Evolutionary conservation across 2,797 vertebrate genomes (phyloP).

Genomic region (Ataeniobius toweri): DNA sequence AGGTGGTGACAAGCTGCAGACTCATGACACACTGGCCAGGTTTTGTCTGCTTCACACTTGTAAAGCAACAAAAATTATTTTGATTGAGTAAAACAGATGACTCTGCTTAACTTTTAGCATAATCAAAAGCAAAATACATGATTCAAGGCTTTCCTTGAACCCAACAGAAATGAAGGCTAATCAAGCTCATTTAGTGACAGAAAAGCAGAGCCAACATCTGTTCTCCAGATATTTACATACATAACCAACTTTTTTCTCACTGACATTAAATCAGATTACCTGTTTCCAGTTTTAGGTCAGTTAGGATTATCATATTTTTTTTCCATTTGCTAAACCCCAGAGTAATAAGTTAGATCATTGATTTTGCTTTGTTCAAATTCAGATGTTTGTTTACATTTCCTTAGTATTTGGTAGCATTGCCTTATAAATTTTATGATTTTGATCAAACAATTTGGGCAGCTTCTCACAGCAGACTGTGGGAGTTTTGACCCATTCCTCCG

Average conservation of each 20-base stretch:
- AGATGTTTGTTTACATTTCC: no score
- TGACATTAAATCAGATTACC: not conserved
- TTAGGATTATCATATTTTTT: no score
- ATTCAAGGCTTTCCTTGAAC: no score
- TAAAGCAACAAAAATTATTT: not conserved
- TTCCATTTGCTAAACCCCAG: no score
- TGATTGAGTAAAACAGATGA: not conserved
- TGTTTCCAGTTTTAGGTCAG: no score
- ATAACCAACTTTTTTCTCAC: not conserved
- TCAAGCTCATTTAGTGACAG: not conserved
- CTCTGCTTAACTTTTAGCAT: not conserved
- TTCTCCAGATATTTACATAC: not conserved
- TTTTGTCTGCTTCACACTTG: not conserved
- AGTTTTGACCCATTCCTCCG: not conserved
- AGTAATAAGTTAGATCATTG: no score
- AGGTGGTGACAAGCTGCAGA: not conserved
- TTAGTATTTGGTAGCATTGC: no score
- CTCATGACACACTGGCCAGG: not conserved
- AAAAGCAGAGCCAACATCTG: not conserved
- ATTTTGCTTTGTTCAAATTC: no score
- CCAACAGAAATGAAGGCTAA: not conserved
- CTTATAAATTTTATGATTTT: no score
- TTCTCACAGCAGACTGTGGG: not conserved
- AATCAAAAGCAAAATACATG: not conserved
- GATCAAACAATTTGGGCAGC: not conserved